phyloP scores from a whole-genome alignment of 2,888 invertebrate species.

The Aleiodes leptofemur region DNA sequence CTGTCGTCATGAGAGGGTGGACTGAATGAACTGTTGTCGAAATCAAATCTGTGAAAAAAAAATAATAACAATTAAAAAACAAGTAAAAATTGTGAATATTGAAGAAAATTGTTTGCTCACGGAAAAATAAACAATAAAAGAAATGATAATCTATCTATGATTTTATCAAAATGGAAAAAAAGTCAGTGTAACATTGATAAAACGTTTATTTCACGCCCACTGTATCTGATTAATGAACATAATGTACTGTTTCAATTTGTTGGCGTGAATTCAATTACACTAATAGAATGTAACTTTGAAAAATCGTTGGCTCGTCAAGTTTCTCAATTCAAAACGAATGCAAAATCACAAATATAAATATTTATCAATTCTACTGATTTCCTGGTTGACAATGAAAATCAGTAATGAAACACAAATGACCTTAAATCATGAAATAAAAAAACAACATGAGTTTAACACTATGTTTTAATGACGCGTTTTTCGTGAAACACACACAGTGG shows the following conservation, averaged over 20 bases:
- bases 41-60: slow-evolving; percentile 76
- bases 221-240: neutral
- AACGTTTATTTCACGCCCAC: neutral
- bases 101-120: too few relatives aligned
- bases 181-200: neutral
- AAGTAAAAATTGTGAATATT: too few relatives aligned
- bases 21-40: slow-evolving; percentile 80
- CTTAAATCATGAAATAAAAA: slow-evolving; percentile 3
- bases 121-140: neutral
- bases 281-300: slow-evolving; percentile 22
- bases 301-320: neutral
- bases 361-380: slow-evolving; percentile 1
- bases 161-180: too few relatives aligned
- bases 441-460: neutral
- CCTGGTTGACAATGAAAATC: neutral
- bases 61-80: neutral
- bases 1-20: slow-evolving; percentile 86
- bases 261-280: slow-evolving; percentile 28
- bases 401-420: too few relatives aligned
- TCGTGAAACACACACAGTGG: neutral
- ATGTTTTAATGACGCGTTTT: neutral
- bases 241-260: slow-evolving; percentile 5
- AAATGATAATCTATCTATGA: neutral
- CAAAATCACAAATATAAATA: neutral
- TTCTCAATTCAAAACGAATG: neutral